Percentiles rank a stretch among this genome's conserved stretches.
phyloP scores from a whole-genome alignment of 2,888 invertebrate genomes.

The Xylocampa areola region DNA sequence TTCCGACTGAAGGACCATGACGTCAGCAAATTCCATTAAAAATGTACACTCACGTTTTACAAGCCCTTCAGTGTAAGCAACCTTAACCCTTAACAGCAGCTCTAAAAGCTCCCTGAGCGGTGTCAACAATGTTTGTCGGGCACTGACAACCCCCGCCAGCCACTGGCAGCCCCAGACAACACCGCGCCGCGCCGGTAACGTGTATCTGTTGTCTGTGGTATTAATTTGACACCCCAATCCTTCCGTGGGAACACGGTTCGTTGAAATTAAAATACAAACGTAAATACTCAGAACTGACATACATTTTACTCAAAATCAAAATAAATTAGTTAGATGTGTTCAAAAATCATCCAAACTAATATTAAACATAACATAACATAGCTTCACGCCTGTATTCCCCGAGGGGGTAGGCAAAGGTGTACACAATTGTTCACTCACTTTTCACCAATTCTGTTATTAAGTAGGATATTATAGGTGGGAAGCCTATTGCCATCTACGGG shows the following conservation, averaged over 20 bases:
- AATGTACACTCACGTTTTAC: background rate
- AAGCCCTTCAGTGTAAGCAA: background rate
- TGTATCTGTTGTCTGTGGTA: constrained; percentile 13
- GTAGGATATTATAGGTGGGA: too few relatives aligned
- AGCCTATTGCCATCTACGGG: too few relatives aligned
- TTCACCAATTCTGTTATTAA: too few relatives aligned
- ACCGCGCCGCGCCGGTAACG: background rate
- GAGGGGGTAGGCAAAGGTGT: too few relatives aligned
- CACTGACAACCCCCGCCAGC: constrained; percentile 4
- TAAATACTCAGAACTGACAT: too few relatives aligned
- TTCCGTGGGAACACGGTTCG: constrained; percentile 9
- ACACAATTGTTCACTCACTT: too few relatives aligned
- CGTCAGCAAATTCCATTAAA: too few relatives aligned
- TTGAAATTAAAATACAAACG: constrained; percentile 28
- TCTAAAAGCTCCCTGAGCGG: constrained; percentile 31
- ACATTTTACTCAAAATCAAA: too few relatives aligned
- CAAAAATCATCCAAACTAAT: too few relatives aligned
- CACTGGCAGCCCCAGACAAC: background rate
- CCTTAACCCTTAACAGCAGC: constrained; percentile 11
- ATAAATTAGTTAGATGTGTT: too few relatives aligned
- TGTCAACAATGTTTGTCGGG: constrained; percentile 20
- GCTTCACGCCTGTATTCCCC: too few relatives aligned
- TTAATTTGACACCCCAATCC: constrained; percentile 14
- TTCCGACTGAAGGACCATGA: background rate
- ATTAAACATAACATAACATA: too few relatives aligned